Percentiles rank a stretch among this genome's conserved stretches.
phyloP scores from a whole-genome alignment of 2,888 invertebrate species.

The Baccha elongata region DNA sequence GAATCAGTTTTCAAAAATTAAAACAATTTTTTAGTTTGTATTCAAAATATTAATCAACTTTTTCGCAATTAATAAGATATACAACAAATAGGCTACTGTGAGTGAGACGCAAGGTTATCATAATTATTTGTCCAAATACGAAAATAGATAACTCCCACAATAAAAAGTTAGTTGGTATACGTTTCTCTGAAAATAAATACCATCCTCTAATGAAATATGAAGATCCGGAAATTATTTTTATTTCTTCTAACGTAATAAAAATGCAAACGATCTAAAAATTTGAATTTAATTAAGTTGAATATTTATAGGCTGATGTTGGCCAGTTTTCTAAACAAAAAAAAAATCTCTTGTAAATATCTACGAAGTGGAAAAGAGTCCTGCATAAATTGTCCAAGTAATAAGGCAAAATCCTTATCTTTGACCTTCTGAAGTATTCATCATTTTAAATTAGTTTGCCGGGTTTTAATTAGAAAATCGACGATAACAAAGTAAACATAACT shows the following conservation, averaged over 20 bases:
- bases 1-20: too few relatives aligned
- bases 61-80: too few relatives aligned
- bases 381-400: conserved; percentile 25
- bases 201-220: background rate
- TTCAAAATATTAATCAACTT: too few relatives aligned
- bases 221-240: background rate
- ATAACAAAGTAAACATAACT: conserved; percentile 28
- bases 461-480: conserved; percentile 43
- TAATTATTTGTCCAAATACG: too few relatives aligned
- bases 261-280: conserved; percentile 19
- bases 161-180: too few relatives aligned
- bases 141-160: too few relatives aligned
- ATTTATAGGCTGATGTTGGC: conserved; percentile 7
- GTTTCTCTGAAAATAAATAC: too few relatives aligned
- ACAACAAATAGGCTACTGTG: too few relatives aligned
- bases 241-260: conserved; percentile 3
- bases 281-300: conserved; percentile 37
- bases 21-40: too few relatives aligned
- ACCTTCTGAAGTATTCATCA: conserved; percentile 41
- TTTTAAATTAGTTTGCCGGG: conserved; percentile 39
- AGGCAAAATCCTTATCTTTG: conserved; percentile 31
- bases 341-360: conserved; percentile 14
- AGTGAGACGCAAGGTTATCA: too few relatives aligned
- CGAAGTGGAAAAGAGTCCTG: conserved; percentile 16
- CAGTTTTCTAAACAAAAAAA: background rate